Percentiles rank a stretch among this genome's conserved stretches.
Conservation (phyloP, 1,140 invertebrate species). For the Caenorhabditis latens region DNA sequence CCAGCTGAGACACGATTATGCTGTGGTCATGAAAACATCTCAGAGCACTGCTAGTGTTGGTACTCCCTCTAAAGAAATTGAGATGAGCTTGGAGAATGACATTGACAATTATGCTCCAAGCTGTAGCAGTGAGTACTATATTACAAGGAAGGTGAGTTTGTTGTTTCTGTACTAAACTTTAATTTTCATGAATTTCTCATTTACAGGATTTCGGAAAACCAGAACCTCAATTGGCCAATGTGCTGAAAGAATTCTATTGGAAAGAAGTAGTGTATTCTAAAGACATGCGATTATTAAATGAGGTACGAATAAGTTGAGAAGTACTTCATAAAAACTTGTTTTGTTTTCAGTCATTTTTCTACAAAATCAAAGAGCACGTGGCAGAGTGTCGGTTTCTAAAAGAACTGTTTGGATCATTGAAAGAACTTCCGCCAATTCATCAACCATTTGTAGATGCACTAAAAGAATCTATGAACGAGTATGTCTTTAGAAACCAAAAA, state of each 20-base stretch:
- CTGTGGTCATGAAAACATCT: slow-evolving; percentile 27
- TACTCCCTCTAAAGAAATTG: slow-evolving; percentile 38
- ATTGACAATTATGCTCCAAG: slow-evolving; percentile 16
- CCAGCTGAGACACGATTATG: slow-evolving; percentile 49
- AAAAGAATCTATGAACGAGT: slow-evolving; percentile 52
- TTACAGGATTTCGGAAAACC: slow-evolving; percentile 32
- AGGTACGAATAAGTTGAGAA: not conserved
- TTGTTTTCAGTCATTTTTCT: slow-evolving; percentile 49
- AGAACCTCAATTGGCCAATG: slow-evolving; percentile 32
- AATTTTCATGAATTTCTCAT: not conserved
- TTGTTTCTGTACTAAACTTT: not conserved
- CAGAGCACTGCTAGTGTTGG: slow-evolving; percentile 34
- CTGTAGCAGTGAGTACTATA: slow-evolving; percentile 52
- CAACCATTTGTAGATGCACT: slow-evolving; percentile 50
- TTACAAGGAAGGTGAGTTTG: slow-evolving; percentile 15
- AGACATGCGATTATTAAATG: slow-evolving; percentile 51
- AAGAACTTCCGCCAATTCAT: slow-evolving; percentile 42
- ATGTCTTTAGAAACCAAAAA: not conserved
- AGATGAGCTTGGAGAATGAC: slow-evolving; percentile 24
- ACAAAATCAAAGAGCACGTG: slow-evolving; percentile 38
- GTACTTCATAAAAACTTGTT: not conserved
- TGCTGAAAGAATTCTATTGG: slow-evolving; percentile 56
- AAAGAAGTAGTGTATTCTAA: slow-evolving; percentile 43
- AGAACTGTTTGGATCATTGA: slow-evolving; percentile 51
- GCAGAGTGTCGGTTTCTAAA: slow-evolving; percentile 41